These are phyloP conservation scores for Lomographa bimaculata DNA, from an alignment of 2,888 invertebrate species.

Conservation along the genomic window DNA sequence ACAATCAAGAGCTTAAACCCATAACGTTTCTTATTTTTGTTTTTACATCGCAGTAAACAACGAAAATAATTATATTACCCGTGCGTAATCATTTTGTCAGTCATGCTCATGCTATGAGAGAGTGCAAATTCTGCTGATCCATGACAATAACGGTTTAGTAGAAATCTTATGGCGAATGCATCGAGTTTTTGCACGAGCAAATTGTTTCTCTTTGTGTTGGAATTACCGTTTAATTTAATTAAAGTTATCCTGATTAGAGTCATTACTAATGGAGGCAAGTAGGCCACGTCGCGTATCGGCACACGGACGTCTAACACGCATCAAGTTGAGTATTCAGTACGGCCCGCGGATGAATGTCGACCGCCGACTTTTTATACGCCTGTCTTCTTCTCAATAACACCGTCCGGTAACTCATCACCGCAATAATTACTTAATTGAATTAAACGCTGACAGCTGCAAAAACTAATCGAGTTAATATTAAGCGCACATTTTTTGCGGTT, in stretches of 20 bases:
- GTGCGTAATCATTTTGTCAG: slow-evolving; percentile 31
- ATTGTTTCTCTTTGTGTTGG: slow-evolving; percentile 50
- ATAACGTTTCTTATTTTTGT: slow-evolving; percentile 9
- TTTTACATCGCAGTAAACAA: slow-evolving; percentile 14
- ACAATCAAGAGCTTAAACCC: slow-evolving; percentile 4
- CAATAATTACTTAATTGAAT: slow-evolving; percentile 67
- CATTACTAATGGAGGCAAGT: slow-evolving; percentile 60
- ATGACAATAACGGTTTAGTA: slow-evolving; percentile 54
- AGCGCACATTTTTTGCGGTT: slow-evolving; percentile 32
- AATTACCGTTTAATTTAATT: slow-evolving; percentile 72
- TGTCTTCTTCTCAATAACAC: slow-evolving; percentile 59
- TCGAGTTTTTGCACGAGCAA: slow-evolving; percentile 39
- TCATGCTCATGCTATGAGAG: slow-evolving; percentile 42
- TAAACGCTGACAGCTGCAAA: slow-evolving; percentile 46
- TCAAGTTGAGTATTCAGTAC: slow-evolving; percentile 37
- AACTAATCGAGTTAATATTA: slow-evolving; percentile 34
- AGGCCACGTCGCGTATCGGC: slow-evolving; percentile 42
- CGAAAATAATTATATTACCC: slow-evolving; percentile 14
- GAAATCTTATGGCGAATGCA: slow-evolving; percentile 35
- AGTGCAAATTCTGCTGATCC: slow-evolving; percentile 48
- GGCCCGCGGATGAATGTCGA: slow-evolving; percentile 38
- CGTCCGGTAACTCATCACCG: slow-evolving; percentile 63
- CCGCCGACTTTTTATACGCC: slow-evolving; percentile 58
- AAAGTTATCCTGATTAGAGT: slow-evolving; percentile 66
- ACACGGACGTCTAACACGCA: slow-evolving; percentile 20